phyloP scores from a whole-genome alignment of 1,140 invertebrate species.

The Macrostomum lignano region DNA sequence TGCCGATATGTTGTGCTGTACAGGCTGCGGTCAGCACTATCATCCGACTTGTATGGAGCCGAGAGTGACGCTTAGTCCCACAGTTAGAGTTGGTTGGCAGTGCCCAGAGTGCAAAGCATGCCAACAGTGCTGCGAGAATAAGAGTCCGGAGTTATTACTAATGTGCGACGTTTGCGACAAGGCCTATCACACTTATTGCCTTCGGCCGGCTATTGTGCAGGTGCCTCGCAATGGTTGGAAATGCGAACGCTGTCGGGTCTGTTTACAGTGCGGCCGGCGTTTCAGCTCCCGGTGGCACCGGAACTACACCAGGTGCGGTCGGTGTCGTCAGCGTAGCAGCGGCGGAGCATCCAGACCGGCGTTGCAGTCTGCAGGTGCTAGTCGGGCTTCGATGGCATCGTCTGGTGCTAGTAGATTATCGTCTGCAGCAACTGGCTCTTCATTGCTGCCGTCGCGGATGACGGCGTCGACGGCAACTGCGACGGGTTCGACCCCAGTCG shows the following conservation, averaged over 20 bases:
- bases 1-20: slow-evolving; percentile 49
- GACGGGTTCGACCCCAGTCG: too few species aligned
- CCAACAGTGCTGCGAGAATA: slow-evolving; percentile 41
- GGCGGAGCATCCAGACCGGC: too few species aligned
- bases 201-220: slow-evolving; percentile 57
- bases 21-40: slow-evolving; percentile 62
- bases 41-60: slow-evolving; percentile 65
- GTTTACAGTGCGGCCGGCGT: slow-evolving; percentile 54
- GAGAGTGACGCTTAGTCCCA: slow-evolving; percentile 34
- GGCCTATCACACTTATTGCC: slow-evolving; percentile 65
- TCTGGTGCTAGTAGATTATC: too few species aligned
- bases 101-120: slow-evolving; percentile 65
- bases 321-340: slow-evolving; percentile 92
- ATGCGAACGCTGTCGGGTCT: slow-evolving; percentile 68
- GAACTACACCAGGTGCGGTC: slow-evolving; percentile 84
- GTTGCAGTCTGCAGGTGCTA: too few species aligned
- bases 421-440: too few species aligned
- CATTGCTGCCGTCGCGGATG: too few species aligned
- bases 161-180: slow-evolving; percentile 81
- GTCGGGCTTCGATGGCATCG: too few species aligned
- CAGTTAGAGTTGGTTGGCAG: slow-evolving; percentile 70
- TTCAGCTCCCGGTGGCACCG: slow-evolving; percentile 49
- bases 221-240: slow-evolving; percentile 90
- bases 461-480: too few species aligned
- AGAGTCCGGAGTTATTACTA: slow-evolving; percentile 34